Conservation (phyloP, 2,113 vertebrate species). For the Capra hircus region DNA sequence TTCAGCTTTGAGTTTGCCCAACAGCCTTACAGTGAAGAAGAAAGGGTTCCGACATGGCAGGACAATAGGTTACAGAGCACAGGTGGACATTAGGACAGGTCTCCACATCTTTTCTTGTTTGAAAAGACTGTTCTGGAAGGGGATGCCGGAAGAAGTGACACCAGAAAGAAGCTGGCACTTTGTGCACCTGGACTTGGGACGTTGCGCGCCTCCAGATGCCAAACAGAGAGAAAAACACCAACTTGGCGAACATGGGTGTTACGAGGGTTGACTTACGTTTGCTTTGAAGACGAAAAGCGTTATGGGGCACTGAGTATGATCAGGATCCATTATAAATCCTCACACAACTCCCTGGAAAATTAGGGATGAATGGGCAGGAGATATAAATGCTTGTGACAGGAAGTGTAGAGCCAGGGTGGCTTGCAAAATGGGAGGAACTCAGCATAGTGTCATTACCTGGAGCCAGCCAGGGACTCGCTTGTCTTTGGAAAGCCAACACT, state of each 20-base stretch:
- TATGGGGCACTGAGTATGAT: neutral
- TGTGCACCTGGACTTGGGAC: neutral
- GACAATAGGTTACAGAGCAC: neutral
- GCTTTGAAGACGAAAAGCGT: conserved; percentile 46
- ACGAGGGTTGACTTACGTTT: neutral
- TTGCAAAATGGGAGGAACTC: neutral
- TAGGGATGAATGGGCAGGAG: neutral
- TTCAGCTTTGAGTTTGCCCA: neutral
- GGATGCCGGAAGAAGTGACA: neutral
- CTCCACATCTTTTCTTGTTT: neutral
- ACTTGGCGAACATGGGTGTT: neutral
- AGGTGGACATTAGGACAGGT: neutral
- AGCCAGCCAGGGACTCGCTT: neutral
- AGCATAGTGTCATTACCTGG: neutral
- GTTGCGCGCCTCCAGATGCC: neutral
- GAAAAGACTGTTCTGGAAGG: neutral
- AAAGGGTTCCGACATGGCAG: neutral
- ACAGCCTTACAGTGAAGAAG: neutral
- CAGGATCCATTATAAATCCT: conserved; percentile 30
- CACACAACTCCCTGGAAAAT: conserved; percentile 5
- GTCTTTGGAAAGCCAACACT: neutral
- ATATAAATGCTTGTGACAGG: neutral
- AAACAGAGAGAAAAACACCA: neutral
- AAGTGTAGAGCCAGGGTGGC: neutral
- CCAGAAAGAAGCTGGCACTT: neutral